These are phyloP conservation scores for Xanthia icteritia DNA, from an alignment of 2,888 invertebrate species.

Conservation along the genomic window DNA sequence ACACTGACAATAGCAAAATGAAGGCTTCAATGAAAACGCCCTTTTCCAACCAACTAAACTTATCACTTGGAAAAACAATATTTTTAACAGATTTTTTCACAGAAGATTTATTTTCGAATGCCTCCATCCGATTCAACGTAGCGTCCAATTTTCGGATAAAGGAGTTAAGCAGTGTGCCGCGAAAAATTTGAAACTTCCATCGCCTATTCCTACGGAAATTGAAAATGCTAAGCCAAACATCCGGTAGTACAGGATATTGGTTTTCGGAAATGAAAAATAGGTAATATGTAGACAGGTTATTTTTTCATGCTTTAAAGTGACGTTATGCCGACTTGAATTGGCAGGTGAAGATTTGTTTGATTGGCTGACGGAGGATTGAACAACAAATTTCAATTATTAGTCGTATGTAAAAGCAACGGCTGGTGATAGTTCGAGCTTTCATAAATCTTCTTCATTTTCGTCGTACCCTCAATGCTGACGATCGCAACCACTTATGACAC, in stretches of 20 bases:
- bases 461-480: too few relatives aligned
- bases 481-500: too few relatives aligned
- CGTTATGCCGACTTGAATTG: neutral
- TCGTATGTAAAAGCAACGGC: neutral
- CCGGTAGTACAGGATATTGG: constrained; percentile 82
- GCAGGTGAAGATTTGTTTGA: neutral
- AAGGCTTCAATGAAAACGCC: neutral
- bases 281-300: constrained; percentile 53
- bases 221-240: constrained; percentile 85
- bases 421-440: too few relatives aligned
- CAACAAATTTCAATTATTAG: neutral
- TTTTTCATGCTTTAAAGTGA: constrained; percentile 20
- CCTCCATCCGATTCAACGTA: constrained; percentile 41
- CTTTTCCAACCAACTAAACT: neutral
- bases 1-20: neutral
- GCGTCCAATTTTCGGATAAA: constrained; percentile 60
- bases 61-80: neutral
- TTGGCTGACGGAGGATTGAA: neutral
- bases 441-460: too few relatives aligned
- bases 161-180: constrained; percentile 58
- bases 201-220: constrained; percentile 83
- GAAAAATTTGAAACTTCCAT: constrained; percentile 75
- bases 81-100: constrained; percentile 7
- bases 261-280: constrained; percentile 83
- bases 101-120: constrained; percentile 47